Evolutionary conservation across 2,888 invertebrate genomes (phyloP).

Genomic region (Agrochola macilenta): DNA sequence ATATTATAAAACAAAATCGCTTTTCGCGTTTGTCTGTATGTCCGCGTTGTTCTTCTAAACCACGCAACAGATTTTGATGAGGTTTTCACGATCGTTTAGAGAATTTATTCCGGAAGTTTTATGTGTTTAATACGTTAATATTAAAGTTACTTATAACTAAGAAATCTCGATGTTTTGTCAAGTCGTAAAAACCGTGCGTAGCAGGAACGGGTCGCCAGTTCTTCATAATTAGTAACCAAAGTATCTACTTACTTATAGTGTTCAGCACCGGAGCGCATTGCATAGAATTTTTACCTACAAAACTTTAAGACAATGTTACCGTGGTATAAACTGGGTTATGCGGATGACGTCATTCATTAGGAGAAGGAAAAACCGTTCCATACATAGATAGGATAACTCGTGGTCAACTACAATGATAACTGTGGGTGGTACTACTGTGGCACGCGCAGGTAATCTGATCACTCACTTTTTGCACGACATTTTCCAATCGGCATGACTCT

Average conservation of each 20-base stretch:
- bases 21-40: too few species aligned
- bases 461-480: constrained; percentile 2
- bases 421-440: neutral
- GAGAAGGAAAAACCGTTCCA: neutral
- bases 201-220: too few species aligned
- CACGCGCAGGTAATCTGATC: neutral
- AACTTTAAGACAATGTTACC: neutral
- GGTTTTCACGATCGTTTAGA: too few species aligned
- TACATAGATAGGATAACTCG: neutral
- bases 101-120: too few species aligned
- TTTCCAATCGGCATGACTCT: constrained; percentile 4
- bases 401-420: constrained; percentile 15
- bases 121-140: too few species aligned
- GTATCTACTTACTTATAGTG: neutral
- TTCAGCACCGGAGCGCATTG: neutral
- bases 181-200: too few species aligned
- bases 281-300: neutral
- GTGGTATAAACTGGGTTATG: neutral
- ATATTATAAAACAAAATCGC: too few species aligned
- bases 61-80: too few species aligned
- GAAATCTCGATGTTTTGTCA: too few species aligned
- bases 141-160: too few species aligned
- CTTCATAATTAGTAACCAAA: neutral
- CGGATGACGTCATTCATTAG: neutral
- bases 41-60: too few species aligned